Conservation (phyloP, 1,140 invertebrate species). For the Ctenoplectra terminalis region DNA sequence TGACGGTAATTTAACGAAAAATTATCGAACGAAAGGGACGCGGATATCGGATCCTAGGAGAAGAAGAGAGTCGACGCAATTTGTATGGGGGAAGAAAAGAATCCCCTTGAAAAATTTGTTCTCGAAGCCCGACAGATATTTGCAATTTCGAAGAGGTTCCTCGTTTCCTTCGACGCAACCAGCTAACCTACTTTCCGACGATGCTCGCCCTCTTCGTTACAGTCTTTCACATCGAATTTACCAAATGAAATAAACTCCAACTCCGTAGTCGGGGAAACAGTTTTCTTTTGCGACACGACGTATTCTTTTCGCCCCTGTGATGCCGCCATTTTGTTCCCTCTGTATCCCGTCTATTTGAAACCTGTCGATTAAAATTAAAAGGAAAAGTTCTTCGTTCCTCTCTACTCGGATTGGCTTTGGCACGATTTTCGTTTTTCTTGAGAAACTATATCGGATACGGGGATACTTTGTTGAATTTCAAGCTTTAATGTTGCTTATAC, state of each 20-base stretch:
- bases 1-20: not conserved
- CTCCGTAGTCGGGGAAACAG: constrained; percentile 15
- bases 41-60: not conserved
- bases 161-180: not conserved
- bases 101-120: constrained; percentile 35
- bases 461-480: not conserved
- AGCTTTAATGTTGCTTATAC: not conserved
- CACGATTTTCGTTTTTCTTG: not conserved
- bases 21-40: not conserved
- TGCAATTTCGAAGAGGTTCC: constrained; percentile 36
- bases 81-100: not conserved
- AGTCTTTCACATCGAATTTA: constrained; percentile 49
- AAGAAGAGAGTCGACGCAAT: not conserved
- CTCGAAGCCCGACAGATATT: constrained; percentile 29
- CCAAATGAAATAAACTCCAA: constrained; percentile 45
- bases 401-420: too few species aligned
- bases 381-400: not conserved
- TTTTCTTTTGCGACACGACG: constrained; percentile 32
- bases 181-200: constrained; percentile 33
- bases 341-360: not conserved
- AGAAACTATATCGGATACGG: not conserved
- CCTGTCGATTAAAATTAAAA: constrained; percentile 24
- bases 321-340: not conserved
- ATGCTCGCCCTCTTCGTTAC: constrained; percentile 37
- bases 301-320: not conserved